Conservation (phyloP, 2,113 vertebrate genomes). For the Corythoichthys intestinalis region DNA sequence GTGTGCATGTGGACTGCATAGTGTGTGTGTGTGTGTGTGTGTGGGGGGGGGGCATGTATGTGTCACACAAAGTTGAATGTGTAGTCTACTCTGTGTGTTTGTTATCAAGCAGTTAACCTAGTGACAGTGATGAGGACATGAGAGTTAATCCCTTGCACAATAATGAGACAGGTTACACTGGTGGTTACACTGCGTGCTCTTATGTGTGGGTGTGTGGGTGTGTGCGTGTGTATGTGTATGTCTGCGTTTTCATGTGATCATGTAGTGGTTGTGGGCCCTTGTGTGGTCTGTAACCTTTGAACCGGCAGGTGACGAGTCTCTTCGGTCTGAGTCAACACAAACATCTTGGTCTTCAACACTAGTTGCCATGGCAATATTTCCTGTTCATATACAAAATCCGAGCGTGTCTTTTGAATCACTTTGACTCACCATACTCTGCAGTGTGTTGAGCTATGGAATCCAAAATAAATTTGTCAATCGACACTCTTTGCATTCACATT, state of each 20-base stretch:
- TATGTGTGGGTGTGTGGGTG: neutral
- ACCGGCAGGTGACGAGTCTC: conserved; percentile 46
- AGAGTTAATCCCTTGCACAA: too few species aligned
- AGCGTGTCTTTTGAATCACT: too few species aligned
- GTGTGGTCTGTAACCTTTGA: conserved; percentile 70
- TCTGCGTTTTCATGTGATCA: conserved; percentile 21
- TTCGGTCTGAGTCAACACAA: conserved; percentile 40
- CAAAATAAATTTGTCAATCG: too few species aligned
- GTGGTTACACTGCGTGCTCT: neutral
- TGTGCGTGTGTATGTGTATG: neutral
- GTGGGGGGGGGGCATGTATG: conserved; percentile 4
- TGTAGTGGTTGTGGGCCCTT: conserved; percentile 39
- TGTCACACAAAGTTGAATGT: neutral
- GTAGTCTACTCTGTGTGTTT: too few species aligned
- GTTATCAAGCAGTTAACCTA: too few species aligned
- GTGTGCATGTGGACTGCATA: neutral
- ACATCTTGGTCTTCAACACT: neutral
- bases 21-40: conserved; percentile 15
- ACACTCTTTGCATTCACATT: too few species aligned
- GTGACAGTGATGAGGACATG: too few species aligned
- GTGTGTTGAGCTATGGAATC: too few species aligned
- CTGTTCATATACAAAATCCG: too few species aligned
- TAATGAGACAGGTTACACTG: too few species aligned
- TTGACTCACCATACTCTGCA: too few species aligned
- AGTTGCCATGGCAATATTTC: too few species aligned